Conservation (phyloP, 2,888 invertebrate species). For the Polymixis flavicincta region DNA sequence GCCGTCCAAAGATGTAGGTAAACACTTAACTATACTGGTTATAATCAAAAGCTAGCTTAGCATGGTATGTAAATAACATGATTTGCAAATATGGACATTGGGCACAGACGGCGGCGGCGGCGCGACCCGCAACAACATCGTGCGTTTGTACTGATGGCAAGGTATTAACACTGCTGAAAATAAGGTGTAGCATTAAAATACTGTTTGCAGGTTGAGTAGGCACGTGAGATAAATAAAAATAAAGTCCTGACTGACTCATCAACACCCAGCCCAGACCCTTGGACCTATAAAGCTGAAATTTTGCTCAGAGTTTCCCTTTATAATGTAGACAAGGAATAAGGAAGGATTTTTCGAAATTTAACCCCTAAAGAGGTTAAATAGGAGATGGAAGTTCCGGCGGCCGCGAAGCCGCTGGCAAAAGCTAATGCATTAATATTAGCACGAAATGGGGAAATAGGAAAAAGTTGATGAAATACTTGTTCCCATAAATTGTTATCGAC, state of each 20-base stretch:
- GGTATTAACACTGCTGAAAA: slow-evolving; percentile 30
- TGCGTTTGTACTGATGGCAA: slow-evolving; percentile 16
- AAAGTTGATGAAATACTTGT: background rate
- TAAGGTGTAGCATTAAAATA: slow-evolving; percentile 23
- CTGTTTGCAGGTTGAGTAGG: slow-evolving; percentile 11
- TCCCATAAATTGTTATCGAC: background rate
- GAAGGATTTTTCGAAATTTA: too few species aligned
- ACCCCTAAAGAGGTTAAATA: too few species aligned
- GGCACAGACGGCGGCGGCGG: slow-evolving; percentile 24
- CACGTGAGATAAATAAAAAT: background rate
- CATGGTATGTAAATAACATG: slow-evolving; percentile 39
- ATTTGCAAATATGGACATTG: slow-evolving; percentile 48
- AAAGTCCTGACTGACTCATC: too few species aligned
- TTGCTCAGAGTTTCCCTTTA: too few species aligned
- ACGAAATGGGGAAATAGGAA: background rate
- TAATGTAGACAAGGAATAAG: too few species aligned
- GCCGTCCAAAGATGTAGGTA: slow-evolving; percentile 9
- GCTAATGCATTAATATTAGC: background rate
- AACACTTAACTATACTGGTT: slow-evolving; percentile 3
- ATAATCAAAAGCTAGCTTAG: slow-evolving; percentile 30
- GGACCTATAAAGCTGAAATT: too few species aligned
- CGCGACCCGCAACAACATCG: slow-evolving; percentile 30
- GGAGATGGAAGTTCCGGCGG: too few species aligned
- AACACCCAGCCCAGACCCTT: too few species aligned
- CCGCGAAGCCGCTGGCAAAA: too few species aligned